Conservation (phyloP, 2,113 vertebrate genomes). For the Ursus arctos region DNA sequence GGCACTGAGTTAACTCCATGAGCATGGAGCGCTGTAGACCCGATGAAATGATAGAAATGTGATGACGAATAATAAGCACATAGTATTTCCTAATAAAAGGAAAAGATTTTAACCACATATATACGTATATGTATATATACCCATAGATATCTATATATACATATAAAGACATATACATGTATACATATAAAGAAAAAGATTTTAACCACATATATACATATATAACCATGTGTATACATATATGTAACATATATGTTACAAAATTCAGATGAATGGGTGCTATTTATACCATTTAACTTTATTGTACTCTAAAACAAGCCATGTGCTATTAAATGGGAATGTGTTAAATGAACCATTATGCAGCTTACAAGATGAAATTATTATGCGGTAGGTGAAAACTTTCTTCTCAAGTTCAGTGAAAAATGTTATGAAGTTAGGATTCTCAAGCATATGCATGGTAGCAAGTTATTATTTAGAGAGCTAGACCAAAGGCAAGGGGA, state of each 20-base stretch:
- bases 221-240: background rate
- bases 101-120: background rate
- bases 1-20: background rate
- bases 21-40: background rate
- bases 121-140: too few relatives aligned
- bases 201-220: background rate
- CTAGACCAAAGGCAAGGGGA: background rate
- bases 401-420: background rate
- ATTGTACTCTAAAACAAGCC: background rate
- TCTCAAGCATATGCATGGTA: background rate
- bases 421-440: background rate
- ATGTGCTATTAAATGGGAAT: background rate
- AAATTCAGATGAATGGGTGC: background rate
- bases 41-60: background rate
- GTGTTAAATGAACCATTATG: background rate
- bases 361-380: background rate
- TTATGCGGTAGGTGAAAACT: background rate
- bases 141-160: too few relatives aligned
- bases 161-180: too few relatives aligned
- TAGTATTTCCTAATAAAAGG: background rate
- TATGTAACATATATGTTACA: background rate
- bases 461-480: background rate
- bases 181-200: too few relatives aligned
- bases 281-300: background rate
- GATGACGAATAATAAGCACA: background rate